Evolutionary conservation across 2,888 invertebrate genomes (phyloP), one percentile per base, ranked within the genome.

Genomic region (Thymelicus acteon): DNA sequence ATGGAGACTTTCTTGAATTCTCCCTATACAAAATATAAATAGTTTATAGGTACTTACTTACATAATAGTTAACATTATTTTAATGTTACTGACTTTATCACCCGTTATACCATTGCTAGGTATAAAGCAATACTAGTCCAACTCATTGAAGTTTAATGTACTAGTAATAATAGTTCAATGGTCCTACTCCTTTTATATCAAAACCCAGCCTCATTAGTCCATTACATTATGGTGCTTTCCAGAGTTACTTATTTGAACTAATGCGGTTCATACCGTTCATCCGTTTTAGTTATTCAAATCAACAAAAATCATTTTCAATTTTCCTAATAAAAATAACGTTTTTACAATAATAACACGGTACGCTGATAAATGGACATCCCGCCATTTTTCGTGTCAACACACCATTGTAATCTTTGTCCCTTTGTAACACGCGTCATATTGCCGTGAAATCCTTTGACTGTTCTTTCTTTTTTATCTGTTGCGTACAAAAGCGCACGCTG

Each of bases 401-500:
- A 7, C 54, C 44, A 65, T 65, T 65, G 65, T 65, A 54, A 44
- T 24, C 57, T 65, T 57, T 65, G 40, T 65, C 57, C 57, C 64
- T 65, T 65, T 65, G 65, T 65, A 47, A 57, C 40, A 65, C 40
- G 65, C 65, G 24, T 52, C 13, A 65, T 65, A 54, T 57, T 65
- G 65, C 24, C 65, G 65, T 57, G 65, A 65, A 65, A 65, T 57
- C 47, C 15, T 58, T 66, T 76, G 75, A 72, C 71, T 40, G 40
- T 60, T 39, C 58, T 58, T 39, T 37, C 40, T 60, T 60, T 60
- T 60, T 60, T 60, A 60, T 60, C 60, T 60, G 60, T 40, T 52
- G 65, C 65, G 72, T 66, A 78, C 78, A 80, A 80, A 76, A 73
- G 78, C 77, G 75, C 77, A 74, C 73, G 74, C 78, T 77, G 77